Conservation (phyloP, 30 jellyfish, hydroid and myxozoan species). For the Catostylus mosaicus region DNA sequence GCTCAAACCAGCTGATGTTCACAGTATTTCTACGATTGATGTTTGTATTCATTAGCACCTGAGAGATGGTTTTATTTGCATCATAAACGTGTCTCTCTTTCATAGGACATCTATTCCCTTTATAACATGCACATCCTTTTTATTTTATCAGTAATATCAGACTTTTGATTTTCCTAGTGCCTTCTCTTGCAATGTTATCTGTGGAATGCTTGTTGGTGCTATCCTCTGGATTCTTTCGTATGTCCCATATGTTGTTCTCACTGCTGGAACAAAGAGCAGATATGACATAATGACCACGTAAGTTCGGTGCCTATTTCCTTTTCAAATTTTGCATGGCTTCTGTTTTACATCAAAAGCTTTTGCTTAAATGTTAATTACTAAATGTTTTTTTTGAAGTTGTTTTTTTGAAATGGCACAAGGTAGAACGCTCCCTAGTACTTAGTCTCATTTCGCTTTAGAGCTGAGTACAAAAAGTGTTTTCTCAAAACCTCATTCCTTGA, state of each 20-base stretch:
- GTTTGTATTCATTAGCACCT: too few species aligned
- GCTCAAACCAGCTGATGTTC: too few species aligned
- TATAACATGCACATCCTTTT: too few species aligned
- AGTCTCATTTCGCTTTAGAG: too few species aligned
- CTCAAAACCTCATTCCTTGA: too few species aligned
- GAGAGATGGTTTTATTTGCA: too few species aligned
- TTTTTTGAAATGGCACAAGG: too few species aligned
- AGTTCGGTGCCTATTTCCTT: not conserved
- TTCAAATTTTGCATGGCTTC: not conserved
- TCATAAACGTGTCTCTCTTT: too few species aligned
- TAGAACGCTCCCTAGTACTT: too few species aligned
- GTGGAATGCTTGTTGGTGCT: conserved; percentile 93
- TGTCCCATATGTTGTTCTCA: conserved; percentile 76
- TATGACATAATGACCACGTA: conserved; percentile 52
- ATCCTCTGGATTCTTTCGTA: conserved; percentile 77
- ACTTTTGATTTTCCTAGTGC: conserved; percentile 36
- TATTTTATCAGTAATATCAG: not conserved
- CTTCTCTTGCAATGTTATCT: conserved; percentile 77
- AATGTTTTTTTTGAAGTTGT: not conserved
- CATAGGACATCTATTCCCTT: too few species aligned
- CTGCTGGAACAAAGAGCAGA: conserved; percentile 18
- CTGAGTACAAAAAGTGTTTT: too few species aligned
- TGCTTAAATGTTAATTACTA: not conserved
- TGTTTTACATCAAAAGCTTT: not conserved
- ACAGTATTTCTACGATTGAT: too few species aligned